These are phyloP conservation scores for Eupeodes latifasciatus DNA, from an alignment of 2,888 invertebrate species.

Conservation along the genomic window DNA sequence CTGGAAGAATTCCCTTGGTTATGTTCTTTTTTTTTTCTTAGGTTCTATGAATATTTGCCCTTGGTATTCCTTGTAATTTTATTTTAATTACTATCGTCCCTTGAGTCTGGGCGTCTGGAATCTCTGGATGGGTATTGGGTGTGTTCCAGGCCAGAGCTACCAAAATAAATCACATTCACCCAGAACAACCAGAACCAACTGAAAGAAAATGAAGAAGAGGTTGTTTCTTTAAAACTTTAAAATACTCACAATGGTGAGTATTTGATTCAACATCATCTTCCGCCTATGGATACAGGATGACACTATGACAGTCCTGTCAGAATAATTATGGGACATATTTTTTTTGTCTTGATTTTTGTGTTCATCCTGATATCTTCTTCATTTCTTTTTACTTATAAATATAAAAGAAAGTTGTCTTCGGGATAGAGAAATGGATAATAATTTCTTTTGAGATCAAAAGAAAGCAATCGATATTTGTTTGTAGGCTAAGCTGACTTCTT, in stretches of 20 bases:
- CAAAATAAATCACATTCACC: slow-evolving; percentile 52
- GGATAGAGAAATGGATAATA: slow-evolving; percentile 30
- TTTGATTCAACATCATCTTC: slow-evolving; percentile 56
- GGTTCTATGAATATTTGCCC: slow-evolving; percentile 3
- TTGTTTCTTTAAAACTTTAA: background rate
- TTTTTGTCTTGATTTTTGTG: slow-evolving; percentile 7
- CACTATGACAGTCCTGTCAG: slow-evolving; percentile 53
- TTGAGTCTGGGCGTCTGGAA: slow-evolving; percentile 27
- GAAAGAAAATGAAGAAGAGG: background rate
- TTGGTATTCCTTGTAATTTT: slow-evolving; percentile 39
- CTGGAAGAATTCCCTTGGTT: background rate
- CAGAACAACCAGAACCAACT: background rate
- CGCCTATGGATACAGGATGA: slow-evolving; percentile 43
- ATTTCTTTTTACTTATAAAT: background rate
- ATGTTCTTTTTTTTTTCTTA: slow-evolving; percentile 12
- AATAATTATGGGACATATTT: slow-evolving; percentile 57
- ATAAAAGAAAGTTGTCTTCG: slow-evolving; percentile 5
- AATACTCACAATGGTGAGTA: slow-evolving; percentile 15
- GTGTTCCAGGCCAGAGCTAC: background rate
- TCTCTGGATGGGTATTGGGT: background rate
- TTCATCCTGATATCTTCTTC: background rate
- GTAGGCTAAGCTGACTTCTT: background rate
- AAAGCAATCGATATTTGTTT: slow-evolving; percentile 38
- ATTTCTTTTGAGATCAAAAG: slow-evolving; percentile 57
- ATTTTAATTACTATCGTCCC: slow-evolving; percentile 68